Evolutionary conservation across 2,797 vertebrate species (phyloP).

Genomic region (Galago senegalensis): DNA sequence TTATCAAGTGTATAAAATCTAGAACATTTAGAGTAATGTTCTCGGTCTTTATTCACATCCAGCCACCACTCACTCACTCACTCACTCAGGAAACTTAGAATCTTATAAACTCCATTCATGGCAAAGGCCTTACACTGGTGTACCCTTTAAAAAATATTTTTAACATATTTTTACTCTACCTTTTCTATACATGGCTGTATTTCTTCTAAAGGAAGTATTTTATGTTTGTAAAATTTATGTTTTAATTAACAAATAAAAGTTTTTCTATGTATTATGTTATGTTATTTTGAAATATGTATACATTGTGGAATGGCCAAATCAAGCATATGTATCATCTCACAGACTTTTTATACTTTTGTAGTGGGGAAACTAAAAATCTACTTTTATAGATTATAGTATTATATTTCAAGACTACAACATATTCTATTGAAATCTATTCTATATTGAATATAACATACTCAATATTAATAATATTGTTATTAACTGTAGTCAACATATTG

Average conservation of each 20-base stretch:
- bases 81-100: background rate
- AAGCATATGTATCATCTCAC: background rate
- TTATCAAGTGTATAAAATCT: background rate
- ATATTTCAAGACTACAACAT: background rate
- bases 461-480: background rate
- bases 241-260: background rate
- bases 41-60: background rate
- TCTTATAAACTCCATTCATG: background rate
- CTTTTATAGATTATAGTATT: background rate
- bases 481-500: background rate
- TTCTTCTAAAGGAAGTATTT: constrained; percentile 11
- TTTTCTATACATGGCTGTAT: background rate
- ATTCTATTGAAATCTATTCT: too few relatives aligned
- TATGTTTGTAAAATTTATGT: background rate
- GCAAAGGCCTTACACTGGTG: background rate
- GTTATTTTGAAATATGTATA: background rate
- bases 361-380: background rate
- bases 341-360: background rate
- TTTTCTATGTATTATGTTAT: background rate
- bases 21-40: background rate
- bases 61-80: background rate
- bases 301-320: background rate
- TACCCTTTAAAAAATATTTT: background rate
- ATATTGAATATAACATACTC: too few relatives aligned
- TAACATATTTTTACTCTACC: background rate